A percentile compares a stretch with the other conserved stretches of the same genome.
phyloP scores from a whole-genome alignment of 2,888 invertebrate species.

The Brenthis ino region DNA sequence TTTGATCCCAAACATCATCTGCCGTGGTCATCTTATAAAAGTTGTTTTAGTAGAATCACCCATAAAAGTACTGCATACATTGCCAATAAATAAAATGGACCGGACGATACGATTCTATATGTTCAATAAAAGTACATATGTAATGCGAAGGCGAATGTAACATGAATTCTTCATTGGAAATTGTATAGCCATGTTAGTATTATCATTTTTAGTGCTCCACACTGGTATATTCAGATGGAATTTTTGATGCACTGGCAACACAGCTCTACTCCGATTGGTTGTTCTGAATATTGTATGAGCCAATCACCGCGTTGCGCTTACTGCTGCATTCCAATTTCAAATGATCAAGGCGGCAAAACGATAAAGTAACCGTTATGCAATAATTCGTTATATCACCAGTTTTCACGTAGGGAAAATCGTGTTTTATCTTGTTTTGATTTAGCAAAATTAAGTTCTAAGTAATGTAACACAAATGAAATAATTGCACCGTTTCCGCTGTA shows the following conservation, averaged over 20 bases:
- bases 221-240: conserved; percentile 82
- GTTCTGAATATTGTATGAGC: conserved; percentile 82
- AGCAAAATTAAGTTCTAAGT: conserved; percentile 3
- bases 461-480: conserved; percentile 20
- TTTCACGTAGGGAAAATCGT: conserved; percentile 12
- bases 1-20: conserved; percentile 31
- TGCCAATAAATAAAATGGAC: conserved; percentile 73
- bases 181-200: conserved; percentile 80
- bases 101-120: conserved; percentile 63
- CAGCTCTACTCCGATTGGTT: conserved; percentile 77
- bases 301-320: conserved; percentile 79
- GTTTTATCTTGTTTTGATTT: not conserved
- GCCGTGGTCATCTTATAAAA: conserved; percentile 46
- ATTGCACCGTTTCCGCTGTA: conserved; percentile 25
- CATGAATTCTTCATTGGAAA: conserved; percentile 81
- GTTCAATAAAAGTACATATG: conserved; percentile 77
- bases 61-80: conserved; percentile 51
- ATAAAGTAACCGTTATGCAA: conserved; percentile 62
- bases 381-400: conserved; percentile 63
- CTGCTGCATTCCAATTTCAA: conserved; percentile 81
- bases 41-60: conserved; percentile 48
- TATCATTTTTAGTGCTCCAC: conserved; percentile 83
- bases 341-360: conserved; percentile 76
- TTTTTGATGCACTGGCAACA: conserved; percentile 83
- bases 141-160: conserved; percentile 72